Conservation (phyloP, 2,888 invertebrate genomes). For the Dichetophora obliterata region DNA sequence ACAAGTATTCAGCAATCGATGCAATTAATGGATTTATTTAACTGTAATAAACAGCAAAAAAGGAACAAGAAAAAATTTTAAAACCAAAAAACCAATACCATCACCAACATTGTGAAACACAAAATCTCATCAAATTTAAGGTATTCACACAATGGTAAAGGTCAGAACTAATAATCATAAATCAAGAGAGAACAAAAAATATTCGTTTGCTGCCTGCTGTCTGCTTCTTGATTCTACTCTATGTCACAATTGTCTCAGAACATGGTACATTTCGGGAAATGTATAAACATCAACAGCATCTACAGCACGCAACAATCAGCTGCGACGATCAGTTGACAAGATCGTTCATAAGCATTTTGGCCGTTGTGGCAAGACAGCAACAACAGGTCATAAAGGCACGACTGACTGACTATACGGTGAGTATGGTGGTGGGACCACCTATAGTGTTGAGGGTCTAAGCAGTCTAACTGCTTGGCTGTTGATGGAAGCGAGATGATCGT, state of each 20-base stretch:
- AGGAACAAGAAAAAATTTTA: not conserved
- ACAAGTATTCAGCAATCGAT: not conserved
- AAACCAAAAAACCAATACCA: not conserved
- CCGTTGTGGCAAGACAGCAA: constrained; percentile 4
- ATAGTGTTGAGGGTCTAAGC: not conserved
- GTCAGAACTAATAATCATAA: constrained; percentile 2
- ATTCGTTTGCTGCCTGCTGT: not conserved
- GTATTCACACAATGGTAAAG: not conserved
- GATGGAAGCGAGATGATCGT: not conserved
- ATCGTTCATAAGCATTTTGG: constrained; percentile 15
- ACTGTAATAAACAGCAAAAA: not conserved
- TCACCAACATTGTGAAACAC: not conserved
- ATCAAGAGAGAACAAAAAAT: not conserved
- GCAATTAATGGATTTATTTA: not conserved
- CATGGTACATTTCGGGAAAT: not conserved
- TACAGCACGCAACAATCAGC: not conserved
- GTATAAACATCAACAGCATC: constrained; percentile 3
- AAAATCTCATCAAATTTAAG: not conserved
- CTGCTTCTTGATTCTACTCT: not conserved
- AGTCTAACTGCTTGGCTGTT: not conserved
- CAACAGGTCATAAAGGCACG: constrained; percentile 12
- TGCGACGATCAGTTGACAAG: constrained; percentile 15
- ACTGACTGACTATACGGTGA: not conserved
- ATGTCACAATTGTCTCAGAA: not conserved
- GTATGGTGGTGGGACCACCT: constrained; percentile 5